Evolutionary conservation across 2,797 vertebrate species (phyloP).

Genomic region (Channa striata): DNA sequence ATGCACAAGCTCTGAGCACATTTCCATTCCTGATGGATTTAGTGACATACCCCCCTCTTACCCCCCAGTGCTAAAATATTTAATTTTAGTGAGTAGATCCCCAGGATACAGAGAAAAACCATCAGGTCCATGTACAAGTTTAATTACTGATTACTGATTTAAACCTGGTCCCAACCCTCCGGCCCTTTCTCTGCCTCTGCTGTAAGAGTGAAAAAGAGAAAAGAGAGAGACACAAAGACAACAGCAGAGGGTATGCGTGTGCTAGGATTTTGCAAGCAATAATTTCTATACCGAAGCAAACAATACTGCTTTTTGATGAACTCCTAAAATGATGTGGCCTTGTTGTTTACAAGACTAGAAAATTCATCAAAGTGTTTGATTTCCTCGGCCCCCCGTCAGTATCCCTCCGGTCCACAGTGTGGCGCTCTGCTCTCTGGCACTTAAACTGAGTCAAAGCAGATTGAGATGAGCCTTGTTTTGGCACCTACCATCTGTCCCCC

Average conservation of each 20-base stretch:
- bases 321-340: constrained; percentile 9
- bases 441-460: constrained; percentile 58
- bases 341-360: constrained; percentile 11
- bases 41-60: constrained; percentile 84
- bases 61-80: constrained; percentile 88
- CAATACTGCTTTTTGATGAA: neutral
- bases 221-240: constrained; percentile 18
- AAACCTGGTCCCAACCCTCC: constrained; percentile 90
- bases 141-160: constrained; percentile 93
- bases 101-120: constrained; percentile 89
- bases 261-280: neutral
- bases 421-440: constrained; percentile 72
- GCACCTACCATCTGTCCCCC: constrained; percentile 62
- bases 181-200: constrained; percentile 70
- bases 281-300: constrained; percentile 14
- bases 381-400: neutral
- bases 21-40: constrained; percentile 92
- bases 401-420: constrained; percentile 84
- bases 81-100: constrained; percentile 90
- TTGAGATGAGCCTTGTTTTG: constrained; percentile 67
- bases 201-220: constrained; percentile 35
- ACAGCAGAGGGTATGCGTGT: constrained; percentile 14
- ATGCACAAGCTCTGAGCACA: constrained; percentile 86
- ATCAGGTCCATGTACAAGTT: constrained; percentile 93
- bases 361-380: constrained; percentile 5